Base-by-base conservation (phyloP, 2,888 invertebrate genomes). In the Sylvicola cinctus region DNA sequence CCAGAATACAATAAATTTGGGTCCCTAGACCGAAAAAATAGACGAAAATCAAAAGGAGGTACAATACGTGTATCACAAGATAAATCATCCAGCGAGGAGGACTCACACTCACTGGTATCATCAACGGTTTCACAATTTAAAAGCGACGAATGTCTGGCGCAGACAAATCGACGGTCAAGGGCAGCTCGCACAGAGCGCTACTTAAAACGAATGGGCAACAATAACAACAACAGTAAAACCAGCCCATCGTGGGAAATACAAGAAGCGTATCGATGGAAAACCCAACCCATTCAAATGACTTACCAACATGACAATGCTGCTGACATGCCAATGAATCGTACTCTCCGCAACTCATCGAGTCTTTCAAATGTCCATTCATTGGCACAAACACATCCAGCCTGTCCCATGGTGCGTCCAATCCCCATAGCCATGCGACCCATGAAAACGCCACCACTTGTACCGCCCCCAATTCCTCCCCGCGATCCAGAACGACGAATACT, bases 141-240 rank as follows among this genome's bases (percentile, higher is more conserved):
- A 47, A 74, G 74, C 49, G 77, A 76, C 41, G 75, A 78, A 43
- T 72, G 70, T 39, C 56, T 73, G 36, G 68, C 68, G 47, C 50
- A 66, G 1, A 54, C 66, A 28, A 74, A 65, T 47, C 68, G 72
- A 43, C 65, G 67, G 46, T 70, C 76, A 17, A 62, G 81, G 36
- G 68, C 72, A 16, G 80, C 81, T 1, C 65, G 84, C 44, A 83
- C 80, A 34, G 83, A 84, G 50, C 65, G 83, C 35, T 80, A 81
- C 47, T 71, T 77, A 36, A 77, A 77, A 47, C 65, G 83, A 35
- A 54, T 79, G 42, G 77, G 75, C 11, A 64, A 71, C 37, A 78
- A 77, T 42, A 75, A 76, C 26, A 74, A 74, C 47, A 13, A 15
- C 5, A 46, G 47, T 4, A 52, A 50, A 34, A 48, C 49, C 29